These are phyloP conservation scores for Rousettus madagascariensis DNA, from an alignment of 2,797 vertebrate species.

Conservation along the genomic window DNA sequence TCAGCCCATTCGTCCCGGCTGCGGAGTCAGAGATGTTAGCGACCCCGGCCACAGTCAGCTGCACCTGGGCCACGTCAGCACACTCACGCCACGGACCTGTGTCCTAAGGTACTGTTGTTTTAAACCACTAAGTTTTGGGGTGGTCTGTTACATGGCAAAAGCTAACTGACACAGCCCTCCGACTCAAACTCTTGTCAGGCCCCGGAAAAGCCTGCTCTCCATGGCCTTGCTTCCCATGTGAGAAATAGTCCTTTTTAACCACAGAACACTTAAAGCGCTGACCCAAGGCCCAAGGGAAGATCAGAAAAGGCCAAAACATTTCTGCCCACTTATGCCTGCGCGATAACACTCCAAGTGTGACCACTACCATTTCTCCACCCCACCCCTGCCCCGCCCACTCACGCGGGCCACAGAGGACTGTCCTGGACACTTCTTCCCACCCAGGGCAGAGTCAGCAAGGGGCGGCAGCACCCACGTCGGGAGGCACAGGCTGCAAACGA, in stretches of 20 bases:
- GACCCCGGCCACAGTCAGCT: background rate
- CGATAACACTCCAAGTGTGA: background rate
- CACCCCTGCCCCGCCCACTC: fast-evolving
- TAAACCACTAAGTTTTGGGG: background rate
- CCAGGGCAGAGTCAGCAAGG: fast-evolving
- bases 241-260: background rate
- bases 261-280: background rate
- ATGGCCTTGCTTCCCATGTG: fast-evolving
- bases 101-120: background rate
- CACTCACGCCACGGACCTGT: background rate
- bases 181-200: fast-evolving
- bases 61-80: background rate
- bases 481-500: background rate
- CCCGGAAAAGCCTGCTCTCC: background rate
- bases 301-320: background rate
- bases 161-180: background rate
- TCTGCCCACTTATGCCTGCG: background rate
- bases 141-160: background rate
- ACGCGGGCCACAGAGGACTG: background rate
- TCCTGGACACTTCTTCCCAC: background rate
- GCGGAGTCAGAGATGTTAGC: background rate
- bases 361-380: fast-evolving
- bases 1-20: background rate
- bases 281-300: background rate
- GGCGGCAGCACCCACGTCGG: background rate